These are phyloP conservation scores for Anodontia alba DNA, from an alignment of 2,888 invertebrate species.

Conservation along the genomic window DNA sequence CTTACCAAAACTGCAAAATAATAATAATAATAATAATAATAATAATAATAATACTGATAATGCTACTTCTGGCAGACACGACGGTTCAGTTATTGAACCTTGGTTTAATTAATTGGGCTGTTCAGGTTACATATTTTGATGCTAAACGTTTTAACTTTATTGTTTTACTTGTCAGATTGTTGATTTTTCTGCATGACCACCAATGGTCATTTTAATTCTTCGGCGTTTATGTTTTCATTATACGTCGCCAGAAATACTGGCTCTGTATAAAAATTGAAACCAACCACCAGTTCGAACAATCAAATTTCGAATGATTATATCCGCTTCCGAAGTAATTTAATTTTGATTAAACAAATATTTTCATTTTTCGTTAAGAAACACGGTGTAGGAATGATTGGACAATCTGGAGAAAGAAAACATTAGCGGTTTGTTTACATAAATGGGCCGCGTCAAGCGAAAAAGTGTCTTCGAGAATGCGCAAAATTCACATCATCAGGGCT, in stretches of 20 bases:
- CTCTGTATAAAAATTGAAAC: slow-evolving; percentile 1
- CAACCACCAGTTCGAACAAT: slow-evolving; percentile 11
- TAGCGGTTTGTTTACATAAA: neutral
- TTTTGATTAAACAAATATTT: slow-evolving; percentile 17
- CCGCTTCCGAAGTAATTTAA: slow-evolving; percentile 7
- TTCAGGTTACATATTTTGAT: neutral
- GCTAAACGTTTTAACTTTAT: neutral
- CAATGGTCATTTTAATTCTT: neutral
- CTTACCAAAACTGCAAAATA: too few relatives aligned
- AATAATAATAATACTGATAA: too few relatives aligned
- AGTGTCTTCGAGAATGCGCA: too few relatives aligned
- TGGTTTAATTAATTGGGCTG: too few relatives aligned
- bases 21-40: too few relatives aligned
- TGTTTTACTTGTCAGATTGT: neutral
- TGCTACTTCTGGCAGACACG: too few relatives aligned
- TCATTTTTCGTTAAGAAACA: neutral
- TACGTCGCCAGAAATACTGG: slow-evolving; percentile 39
- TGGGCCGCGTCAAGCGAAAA: neutral
- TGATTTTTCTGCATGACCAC: neutral
- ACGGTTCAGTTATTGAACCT: too few relatives aligned
- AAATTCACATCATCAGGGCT: neutral
- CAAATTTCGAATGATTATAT: neutral
- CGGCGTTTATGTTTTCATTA: slow-evolving; percentile 25
- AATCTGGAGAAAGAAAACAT: slow-evolving; percentile 1
- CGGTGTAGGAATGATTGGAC: neutral